Base-by-base conservation (phyloP, 53 echinoderm and acorn worm genomes). In the Arbacia lixula region DNA sequence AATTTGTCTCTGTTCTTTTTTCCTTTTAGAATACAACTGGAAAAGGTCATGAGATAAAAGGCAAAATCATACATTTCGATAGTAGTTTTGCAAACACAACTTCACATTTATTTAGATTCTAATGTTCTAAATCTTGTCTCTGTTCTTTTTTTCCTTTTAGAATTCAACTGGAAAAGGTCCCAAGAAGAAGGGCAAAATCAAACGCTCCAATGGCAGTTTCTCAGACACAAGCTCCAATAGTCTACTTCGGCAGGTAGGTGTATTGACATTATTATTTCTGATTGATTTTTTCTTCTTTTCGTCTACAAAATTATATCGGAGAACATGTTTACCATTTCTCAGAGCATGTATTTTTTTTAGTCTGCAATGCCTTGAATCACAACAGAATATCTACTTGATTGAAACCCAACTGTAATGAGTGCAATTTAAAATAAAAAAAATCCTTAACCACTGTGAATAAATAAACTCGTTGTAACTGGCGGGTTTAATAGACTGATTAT, bases 211-310 rank as follows among this genome's bases (percentile, higher is more conserved):
- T 76, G 99, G 99, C 12, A 99, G 99, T 62, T 99, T 99, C 72
- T 99, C 99, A 10, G 99, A 99, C 72, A 95, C 99, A 17, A 99
- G 99, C 53, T 99, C 99, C 50, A 99, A 99, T 61, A 99, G 99
- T 77, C 84, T 94, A 28, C 86, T 99, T 61, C 90, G 95, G 74
- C 99, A 99, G 99, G 99, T 99, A 92, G 58, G 95, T n/a, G n/a
- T n/a, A n/a, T n/a, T n/a, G n/a, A n/a, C n/a, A n/a, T n/a, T n/a
- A n/a, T n/a, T n/a, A n/a, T n/a, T n/a, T n/a, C n/a, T n/a, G n/a
- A n/a, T n/a, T n/a, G n/a, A n/a, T n/a, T n/a, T n/a, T n/a, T n/a
- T n/a, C n/a, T n/a, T n/a, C n/a, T n/a, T n/a, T n/a, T n/a, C n/a
- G n/a, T n/a, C n/a, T n/a, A n/a, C n/a, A n/a, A n/a, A n/a, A n/a